Base-by-base conservation (phyloP, 2,888 invertebrate species). In the Lamellibrachia columna region DNA sequence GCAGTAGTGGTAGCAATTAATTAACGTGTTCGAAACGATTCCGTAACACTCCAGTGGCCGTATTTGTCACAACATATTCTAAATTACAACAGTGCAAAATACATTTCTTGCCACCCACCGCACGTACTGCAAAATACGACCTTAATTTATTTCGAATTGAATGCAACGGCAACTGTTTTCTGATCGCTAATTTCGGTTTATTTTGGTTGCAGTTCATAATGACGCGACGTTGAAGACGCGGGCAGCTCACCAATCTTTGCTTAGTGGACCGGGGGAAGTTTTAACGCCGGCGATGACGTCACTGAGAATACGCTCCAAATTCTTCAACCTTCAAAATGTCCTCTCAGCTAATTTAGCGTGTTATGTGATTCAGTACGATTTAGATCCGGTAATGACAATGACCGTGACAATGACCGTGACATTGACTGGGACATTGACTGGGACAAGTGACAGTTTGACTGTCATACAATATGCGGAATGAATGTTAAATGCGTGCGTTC, bases 181-280 rank as follows among this genome's bases (percentile, higher is more conserved):
- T 75, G 75, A 75, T 75, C 15, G 75, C 22, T 75, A 75, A 75
- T 75, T 75, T 75, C 75, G 75, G 75, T 75, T 22, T 75, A 75
- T 75, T 75, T 75, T 75, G 75, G 75, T 75, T 75, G 75, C 75
- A 75, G 75, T 75, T 75, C 75, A 15, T 75, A 75, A 15, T 75
- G 75, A 75, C 15, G 22, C 75, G 75, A 75, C 22, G 75, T 11
- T 75, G 75, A 75, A 75, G 75, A 75, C 4, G 75, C 75, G 22
- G 75, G 75, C 75, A 75, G 15, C 75, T 75, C n/a, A 22, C n/a
- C 75, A 40, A 40, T 40, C 40, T 40, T 40, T 40, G 40, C 75
- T 75, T 75, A 75, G 15, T 75, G 22, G 75, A 22, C 75, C 75
- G 22, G 22, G 75, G 75, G 22, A 75, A 6, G 22, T n/a, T 75